These are phyloP conservation scores for Schizotus pectinicornis DNA, from an alignment of 2,888 invertebrate species.

Conservation along the genomic window DNA sequence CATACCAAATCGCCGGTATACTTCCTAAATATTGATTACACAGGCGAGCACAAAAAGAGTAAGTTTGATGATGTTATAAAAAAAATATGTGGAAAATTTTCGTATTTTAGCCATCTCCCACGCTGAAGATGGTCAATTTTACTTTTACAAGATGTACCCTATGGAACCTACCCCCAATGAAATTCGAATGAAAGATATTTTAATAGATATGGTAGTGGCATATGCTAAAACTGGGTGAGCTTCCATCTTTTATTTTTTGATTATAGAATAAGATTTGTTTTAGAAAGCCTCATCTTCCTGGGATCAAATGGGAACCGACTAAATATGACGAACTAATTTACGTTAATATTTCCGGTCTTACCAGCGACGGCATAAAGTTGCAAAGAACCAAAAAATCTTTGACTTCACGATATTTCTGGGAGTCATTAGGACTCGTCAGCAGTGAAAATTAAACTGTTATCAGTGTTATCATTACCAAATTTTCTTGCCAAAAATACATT, in stretches of 20 bases:
- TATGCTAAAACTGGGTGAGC: conserved; percentile 29
- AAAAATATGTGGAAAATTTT: background rate
- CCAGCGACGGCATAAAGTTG: conserved; percentile 57
- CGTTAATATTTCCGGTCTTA: conserved; percentile 58
- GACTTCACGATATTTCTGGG: conserved; percentile 64
- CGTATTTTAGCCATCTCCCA: conserved; percentile 23
- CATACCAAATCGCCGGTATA: conserved; percentile 64
- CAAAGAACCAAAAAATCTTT: conserved; percentile 57
- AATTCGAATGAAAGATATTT: conserved; percentile 22
- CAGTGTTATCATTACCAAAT: too few species aligned
- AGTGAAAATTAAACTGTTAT: conserved; percentile 60
- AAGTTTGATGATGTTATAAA: background rate
- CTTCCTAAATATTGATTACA: conserved; percentile 61
- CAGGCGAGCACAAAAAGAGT: conserved; percentile 14
- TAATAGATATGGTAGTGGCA: conserved; percentile 24
- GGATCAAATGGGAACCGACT: conserved; percentile 59
- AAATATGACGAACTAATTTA: conserved; percentile 59
- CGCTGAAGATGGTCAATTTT: conserved; percentile 23
- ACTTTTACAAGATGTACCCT: background rate
- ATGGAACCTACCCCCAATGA: conserved; percentile 10
- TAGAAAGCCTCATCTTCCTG: conserved; percentile 59
- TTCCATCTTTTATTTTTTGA: background rate
- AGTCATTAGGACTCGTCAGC: conserved; percentile 62
- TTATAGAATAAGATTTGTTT: conserved; percentile 16
- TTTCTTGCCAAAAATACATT: too few species aligned